phyloP scores from a whole-genome alignment of 2,113 vertebrate genomes.

The Catharus minimus region DNA sequence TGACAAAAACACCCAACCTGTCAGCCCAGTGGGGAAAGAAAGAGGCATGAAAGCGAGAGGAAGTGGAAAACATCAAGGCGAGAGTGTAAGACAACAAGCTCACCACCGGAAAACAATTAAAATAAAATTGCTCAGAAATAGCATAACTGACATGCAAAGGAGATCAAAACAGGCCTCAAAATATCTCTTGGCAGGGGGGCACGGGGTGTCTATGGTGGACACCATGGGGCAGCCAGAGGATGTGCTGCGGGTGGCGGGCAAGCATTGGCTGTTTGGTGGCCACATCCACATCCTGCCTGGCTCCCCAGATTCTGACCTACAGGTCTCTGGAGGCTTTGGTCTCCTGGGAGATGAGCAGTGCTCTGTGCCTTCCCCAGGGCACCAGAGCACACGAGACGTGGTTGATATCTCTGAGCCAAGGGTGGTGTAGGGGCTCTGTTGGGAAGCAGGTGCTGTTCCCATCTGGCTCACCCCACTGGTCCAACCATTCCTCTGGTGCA shows the following conservation, averaged over 20 bases:
- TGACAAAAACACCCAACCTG: neutral
- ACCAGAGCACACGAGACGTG: rapidly evolving
- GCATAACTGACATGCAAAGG: constrained; percentile 86
- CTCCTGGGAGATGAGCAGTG: neutral
- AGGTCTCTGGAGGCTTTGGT: neutral
- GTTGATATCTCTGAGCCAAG: neutral
- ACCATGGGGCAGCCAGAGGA: neutral
- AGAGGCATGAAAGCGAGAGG: constrained; percentile 72
- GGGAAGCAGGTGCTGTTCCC: rapidly evolving
- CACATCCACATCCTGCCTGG: neutral
- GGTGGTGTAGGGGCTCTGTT: neutral
- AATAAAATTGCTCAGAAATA: constrained; percentile 81
- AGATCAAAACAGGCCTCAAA: constrained; percentile 72
- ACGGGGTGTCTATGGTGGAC: neutral
- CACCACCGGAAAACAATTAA: constrained; percentile 80
- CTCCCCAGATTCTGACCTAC: neutral
- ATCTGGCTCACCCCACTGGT: neutral
- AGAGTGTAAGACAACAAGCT: constrained; percentile 60
- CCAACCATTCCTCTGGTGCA: neutral
- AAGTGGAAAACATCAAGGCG: constrained; percentile 73
- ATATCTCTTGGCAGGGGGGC: constrained; percentile 45
- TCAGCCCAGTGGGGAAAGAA: neutral
- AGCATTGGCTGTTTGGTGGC: neutral
- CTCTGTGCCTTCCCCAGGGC: neutral
- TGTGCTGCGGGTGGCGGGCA: rapidly evolving